Evolutionary conservation across 2,888 invertebrate genomes (phyloP), one percentile per base, ranked within the genome.

Genomic region (Callimorpha dominula): DNA sequence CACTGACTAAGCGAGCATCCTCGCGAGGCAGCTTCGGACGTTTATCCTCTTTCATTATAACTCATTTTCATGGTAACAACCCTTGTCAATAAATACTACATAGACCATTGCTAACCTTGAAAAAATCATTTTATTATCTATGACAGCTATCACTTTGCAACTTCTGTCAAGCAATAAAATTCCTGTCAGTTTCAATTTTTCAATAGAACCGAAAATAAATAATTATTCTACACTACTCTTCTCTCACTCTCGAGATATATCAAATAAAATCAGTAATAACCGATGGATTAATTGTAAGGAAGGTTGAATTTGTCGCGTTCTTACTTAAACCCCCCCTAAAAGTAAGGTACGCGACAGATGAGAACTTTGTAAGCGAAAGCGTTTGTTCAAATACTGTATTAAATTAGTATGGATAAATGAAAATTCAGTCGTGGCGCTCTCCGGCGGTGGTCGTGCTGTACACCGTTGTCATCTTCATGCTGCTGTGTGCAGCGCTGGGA

Each of bases 81-180:
- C 54, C n/a, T 9, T 57, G 11, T 4, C 20, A 57, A 57, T 57
- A 57, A 57, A 57, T 57, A 57, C 11, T 57, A 57, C 8, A 57
- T 57, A 57, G 20, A 0, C n/a, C 8, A 20, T 8, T 7, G n/a
- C n/a, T 20, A 9, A 57, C 20, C 96, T 96, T 40, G 12, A 15
- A 65, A 40, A 63, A 42, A 63, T 17, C 5, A 40, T 62, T 40
- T 9, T 17, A 40, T 66, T 52, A 17, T 42, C 52, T 40, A 64
- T 63, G 57, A 64, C 31, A 49, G 67, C 52, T 64, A 42, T 50
- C 60, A 62, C 6, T 31, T 12, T n/a, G 14, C 54, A 43, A 43
- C 42, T 50, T 64, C 52, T 60, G 68, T 63, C 69, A 69, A 69
- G 42, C n/a, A 50, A 17, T 31, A 50, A 69, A 63, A 69, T 60